phyloP scores from a whole-genome alignment of 2,888 invertebrate species.

The Creontiades dilutus region DNA sequence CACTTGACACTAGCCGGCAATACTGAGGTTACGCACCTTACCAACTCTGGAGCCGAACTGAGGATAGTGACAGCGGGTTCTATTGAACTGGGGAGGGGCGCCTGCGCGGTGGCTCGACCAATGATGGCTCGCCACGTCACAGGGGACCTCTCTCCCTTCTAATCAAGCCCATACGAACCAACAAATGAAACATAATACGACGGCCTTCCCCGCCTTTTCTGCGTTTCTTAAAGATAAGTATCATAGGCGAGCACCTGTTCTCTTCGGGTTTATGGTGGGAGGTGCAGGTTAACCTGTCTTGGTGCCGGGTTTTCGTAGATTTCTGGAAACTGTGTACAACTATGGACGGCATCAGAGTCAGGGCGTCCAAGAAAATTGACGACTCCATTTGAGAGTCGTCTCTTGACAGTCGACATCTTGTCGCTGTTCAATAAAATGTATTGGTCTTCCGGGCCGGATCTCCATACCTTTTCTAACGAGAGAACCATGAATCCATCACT shows the following conservation, averaged over 20 bases:
- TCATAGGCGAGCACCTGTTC: conserved; percentile 46
- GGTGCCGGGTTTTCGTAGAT: background rate
- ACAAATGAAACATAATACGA: conserved; percentile 73
- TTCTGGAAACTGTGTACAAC: no score
- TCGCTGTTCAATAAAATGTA: no score
- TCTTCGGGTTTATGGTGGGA: background rate
- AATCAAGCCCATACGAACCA: conserved; percentile 71
- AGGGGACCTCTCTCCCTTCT: conserved; percentile 59
- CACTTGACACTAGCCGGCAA: conserved; percentile 51
- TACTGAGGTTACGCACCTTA: conserved; percentile 45
- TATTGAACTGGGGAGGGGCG: conserved; percentile 70
- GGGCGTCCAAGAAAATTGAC: no score
- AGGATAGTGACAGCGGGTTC: conserved; percentile 60
- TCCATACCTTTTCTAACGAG: no score
- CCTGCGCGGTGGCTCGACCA: conserved; percentile 68
- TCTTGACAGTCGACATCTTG: no score
- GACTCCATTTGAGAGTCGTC: no score
- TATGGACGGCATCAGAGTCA: no score
- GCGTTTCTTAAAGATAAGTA: conserved; percentile 48
- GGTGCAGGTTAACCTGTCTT: background rate
- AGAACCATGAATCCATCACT: no score
- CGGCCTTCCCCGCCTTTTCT: conserved; percentile 63
- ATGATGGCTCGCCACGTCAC: conserved; percentile 70
- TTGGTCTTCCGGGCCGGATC: no score
- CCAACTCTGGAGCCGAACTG: conserved; percentile 66